Conservation (phyloP, 2,113 vertebrate genomes). For the Lycaon pictus region DNA sequence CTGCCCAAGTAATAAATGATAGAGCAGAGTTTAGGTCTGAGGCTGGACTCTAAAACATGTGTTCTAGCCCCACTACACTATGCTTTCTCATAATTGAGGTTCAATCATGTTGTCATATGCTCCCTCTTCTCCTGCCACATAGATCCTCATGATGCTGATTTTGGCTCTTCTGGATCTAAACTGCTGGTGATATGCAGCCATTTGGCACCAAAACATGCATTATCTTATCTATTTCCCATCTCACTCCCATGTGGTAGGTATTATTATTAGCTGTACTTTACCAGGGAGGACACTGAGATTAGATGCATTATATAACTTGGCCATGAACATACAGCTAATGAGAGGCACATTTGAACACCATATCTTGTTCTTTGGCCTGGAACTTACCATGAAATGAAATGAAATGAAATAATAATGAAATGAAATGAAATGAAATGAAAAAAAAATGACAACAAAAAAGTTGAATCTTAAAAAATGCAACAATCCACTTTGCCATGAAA, state of each 20-base stretch:
- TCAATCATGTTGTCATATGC: not conserved
- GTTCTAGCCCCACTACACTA: not conserved
- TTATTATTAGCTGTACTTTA: slow-evolving; percentile 61
- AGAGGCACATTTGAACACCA: slow-evolving; percentile 28
- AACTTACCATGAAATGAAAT: not conserved
- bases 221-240: not conserved
- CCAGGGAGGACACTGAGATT: slow-evolving; percentile 37
- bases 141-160: not conserved
- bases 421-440: not conserved
- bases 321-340: not conserved
- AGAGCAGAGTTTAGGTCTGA: not conserved
- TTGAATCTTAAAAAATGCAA: slow-evolving; percentile 6
- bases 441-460: not conserved
- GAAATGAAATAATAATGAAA: not conserved
- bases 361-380: slow-evolving; percentile 26
- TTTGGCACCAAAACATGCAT: slow-evolving; percentile 29
- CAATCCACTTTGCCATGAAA: not conserved
- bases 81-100: not conserved
- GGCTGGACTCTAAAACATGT: not conserved
- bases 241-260: not conserved
- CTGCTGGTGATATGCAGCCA: not conserved
- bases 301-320: slow-evolving; percentile 42
- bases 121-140: not conserved
- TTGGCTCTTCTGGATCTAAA: slow-evolving; percentile 27
- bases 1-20: not conserved